phyloP scores from a whole-genome alignment of 2,797 vertebrate species.

The Enteromius viviparus region DNA sequence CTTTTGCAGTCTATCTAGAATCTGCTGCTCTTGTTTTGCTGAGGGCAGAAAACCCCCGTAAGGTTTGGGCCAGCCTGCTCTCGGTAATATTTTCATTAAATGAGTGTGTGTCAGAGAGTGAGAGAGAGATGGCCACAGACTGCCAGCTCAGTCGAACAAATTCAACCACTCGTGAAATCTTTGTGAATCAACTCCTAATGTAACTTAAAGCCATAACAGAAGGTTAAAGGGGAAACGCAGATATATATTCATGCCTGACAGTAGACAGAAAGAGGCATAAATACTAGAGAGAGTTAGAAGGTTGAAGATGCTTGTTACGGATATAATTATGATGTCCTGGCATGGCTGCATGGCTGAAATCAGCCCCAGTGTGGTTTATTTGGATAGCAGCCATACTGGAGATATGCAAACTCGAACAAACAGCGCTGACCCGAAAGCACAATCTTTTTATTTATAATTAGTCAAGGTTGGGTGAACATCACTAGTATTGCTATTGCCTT shows the following conservation, averaged over 20 bases:
- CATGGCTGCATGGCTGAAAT: conserved; percentile 12
- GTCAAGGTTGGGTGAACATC: neutral
- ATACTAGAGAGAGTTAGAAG: neutral
- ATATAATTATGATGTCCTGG: conserved; percentile 41
- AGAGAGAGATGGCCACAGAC: conserved; percentile 21
- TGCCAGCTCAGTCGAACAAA: conserved; percentile 36
- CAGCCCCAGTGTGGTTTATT: conserved; percentile 69
- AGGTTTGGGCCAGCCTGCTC: conserved; percentile 61
- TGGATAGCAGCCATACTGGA: conserved; percentile 67
- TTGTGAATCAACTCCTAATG: conserved; percentile 58
- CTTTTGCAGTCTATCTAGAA: conserved; percentile 54
- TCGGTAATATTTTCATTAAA: conserved; percentile 66
- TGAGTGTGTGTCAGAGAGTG: conserved; percentile 40
- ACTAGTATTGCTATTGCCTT: neutral
- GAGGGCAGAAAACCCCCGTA: conserved; percentile 56
- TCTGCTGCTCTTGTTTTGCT: conserved; percentile 62
- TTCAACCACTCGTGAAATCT: conserved; percentile 55
- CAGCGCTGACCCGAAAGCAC: conserved; percentile 7
- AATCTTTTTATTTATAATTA: conserved; percentile 4
- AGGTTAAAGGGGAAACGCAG: conserved; percentile 21
- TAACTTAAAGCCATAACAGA: conserved; percentile 45
- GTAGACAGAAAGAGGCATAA: neutral
- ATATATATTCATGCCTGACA: conserved; percentile 37
- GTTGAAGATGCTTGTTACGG: conserved; percentile 11
- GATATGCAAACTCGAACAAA: conserved; percentile 63